Evolutionary conservation across 2,113 vertebrate species (phyloP).

Genomic region (Epinephelus cyanopodus): DNA sequence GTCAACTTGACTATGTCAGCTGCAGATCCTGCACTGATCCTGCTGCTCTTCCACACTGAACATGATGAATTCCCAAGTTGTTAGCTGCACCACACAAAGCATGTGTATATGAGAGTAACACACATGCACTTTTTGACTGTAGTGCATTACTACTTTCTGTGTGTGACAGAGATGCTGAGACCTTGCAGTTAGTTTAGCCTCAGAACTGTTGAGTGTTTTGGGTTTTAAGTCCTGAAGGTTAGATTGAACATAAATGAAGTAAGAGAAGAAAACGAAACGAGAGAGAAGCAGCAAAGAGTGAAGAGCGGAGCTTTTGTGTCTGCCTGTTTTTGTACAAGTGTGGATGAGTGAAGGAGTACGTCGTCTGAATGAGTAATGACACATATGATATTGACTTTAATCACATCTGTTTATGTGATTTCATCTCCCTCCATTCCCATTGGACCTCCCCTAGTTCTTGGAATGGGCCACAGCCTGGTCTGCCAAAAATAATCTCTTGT

Average conservation of each 20-base stretch:
- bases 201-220: not conserved
- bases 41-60: slow-evolving; percentile 49
- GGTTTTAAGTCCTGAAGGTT: not conserved
- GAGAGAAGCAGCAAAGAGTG: slow-evolving; percentile 24
- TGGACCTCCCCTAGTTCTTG: slow-evolving; percentile 80
- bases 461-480: slow-evolving; percentile 67
- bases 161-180: slow-evolving; percentile 18
- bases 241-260: slow-evolving; percentile 13
- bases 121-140: slow-evolving; percentile 21
- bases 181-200: slow-evolving; percentile 9
- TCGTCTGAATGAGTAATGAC: slow-evolving; percentile 77
- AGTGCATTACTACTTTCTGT: slow-evolving; percentile 11
- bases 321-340: slow-evolving; percentile 53
- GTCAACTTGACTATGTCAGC: slow-evolving; percentile 74
- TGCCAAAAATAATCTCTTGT: slow-evolving; percentile 85
- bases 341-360: slow-evolving; percentile 53
- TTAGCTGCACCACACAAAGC: slow-evolving; percentile 10
- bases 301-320: slow-evolving; percentile 37
- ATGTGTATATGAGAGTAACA: not conserved
- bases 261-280: slow-evolving; percentile 23
- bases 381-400: slow-evolving; percentile 84
- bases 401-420: slow-evolving; percentile 85
- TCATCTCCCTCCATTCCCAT: slow-evolving; percentile 75
- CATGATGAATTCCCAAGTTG: slow-evolving; percentile 45
- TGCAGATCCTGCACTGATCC: slow-evolving; percentile 67